Evolutionary conservation across 2,113 vertebrate species (phyloP).

Genomic region (Montifringilla adamsi): DNA sequence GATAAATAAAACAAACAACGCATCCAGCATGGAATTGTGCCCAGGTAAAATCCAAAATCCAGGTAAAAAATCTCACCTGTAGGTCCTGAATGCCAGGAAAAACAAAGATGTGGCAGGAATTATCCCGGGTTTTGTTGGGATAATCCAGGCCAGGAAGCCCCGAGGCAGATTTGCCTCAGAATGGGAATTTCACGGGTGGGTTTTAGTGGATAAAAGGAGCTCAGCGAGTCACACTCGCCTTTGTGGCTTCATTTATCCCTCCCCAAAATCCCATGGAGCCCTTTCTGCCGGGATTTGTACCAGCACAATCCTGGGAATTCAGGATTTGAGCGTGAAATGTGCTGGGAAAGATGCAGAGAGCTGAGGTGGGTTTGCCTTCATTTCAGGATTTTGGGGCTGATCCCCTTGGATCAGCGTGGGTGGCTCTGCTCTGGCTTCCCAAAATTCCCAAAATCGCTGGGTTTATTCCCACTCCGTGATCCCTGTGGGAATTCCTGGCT

Average conservation of each 20-base stretch:
- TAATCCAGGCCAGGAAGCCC: background rate
- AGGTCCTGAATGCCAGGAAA: background rate
- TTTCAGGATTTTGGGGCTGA: rapidly evolving
- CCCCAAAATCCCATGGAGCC: background rate
- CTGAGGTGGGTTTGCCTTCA: rapidly evolving
- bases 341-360: background rate
- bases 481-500: background rate
- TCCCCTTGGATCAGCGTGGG: rapidly evolving
- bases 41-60: background rate
- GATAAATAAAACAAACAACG: rapidly evolving
- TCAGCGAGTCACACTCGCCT: background rate
- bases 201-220: background rate
- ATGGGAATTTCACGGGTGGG: background rate
- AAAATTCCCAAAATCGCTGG: background rate
- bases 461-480: background rate
- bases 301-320: background rate
- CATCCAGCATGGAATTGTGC: rapidly evolving
- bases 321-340: rapidly evolving
- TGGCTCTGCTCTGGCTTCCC: background rate
- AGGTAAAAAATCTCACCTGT: background rate
- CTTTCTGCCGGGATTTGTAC: background rate
- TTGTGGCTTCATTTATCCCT: background rate
- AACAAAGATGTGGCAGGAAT: background rate
- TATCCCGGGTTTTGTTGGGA: background rate
- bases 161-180: background rate